These are phyloP conservation scores for Nomia melanderi DNA, from an alignment of 1,140 invertebrate species.

Conservation along the genomic window DNA sequence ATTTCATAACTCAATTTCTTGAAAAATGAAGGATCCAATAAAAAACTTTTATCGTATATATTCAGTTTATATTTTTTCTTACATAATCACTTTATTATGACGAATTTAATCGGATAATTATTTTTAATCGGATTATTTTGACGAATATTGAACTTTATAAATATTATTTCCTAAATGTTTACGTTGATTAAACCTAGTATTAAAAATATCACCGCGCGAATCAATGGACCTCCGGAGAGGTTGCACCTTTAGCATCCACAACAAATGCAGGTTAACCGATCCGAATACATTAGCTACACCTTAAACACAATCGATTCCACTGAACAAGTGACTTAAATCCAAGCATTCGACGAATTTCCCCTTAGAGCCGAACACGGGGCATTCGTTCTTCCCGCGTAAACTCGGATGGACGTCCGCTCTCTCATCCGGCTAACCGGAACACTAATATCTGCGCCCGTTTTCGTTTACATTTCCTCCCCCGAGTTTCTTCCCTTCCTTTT, in stretches of 20 bases:
- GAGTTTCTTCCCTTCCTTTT: slow-evolving; percentile 8
- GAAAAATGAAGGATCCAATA: no score
- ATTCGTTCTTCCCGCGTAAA: slow-evolving; percentile 1
- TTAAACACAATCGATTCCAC: slow-evolving; percentile 16
- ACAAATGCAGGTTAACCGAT: slow-evolving; percentile 6
- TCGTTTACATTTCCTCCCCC: slow-evolving; percentile 7
- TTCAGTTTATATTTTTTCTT: no score
- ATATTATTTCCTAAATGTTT: no score
- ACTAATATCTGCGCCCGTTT: slow-evolving; percentile 21
- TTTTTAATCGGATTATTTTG: no score
- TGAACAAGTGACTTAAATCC: background rate
- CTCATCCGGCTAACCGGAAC: slow-evolving; percentile 1
- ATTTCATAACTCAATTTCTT: no score
- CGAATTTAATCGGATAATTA: no score
- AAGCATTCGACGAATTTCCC: background rate
- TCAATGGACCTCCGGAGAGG: no score
- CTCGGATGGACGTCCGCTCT: background rate
- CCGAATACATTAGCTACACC: background rate
- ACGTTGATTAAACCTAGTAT: no score
- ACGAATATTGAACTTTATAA: no score
- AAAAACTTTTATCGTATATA: no score
- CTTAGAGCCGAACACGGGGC: background rate
- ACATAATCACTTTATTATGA: no score
- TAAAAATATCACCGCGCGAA: no score
- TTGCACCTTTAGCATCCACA: background rate